A percentile compares a stretch with the other conserved stretches of the same genome.
These are phyloP conservation scores for Microplitis mediator DNA, from an alignment of 1,140 invertebrate genomes.

Conservation along the genomic window DNA sequence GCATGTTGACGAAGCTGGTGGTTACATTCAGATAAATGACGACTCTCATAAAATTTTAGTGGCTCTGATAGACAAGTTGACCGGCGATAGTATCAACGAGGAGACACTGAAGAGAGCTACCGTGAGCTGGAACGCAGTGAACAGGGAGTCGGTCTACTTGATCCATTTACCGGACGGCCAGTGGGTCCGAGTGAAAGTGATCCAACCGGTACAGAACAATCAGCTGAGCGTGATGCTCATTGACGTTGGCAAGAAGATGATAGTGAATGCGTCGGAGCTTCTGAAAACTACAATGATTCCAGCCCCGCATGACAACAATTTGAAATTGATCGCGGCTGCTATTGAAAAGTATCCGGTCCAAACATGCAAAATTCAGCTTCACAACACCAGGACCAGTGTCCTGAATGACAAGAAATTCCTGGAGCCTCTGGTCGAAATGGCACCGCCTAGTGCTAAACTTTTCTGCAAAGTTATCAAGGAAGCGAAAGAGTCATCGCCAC, in stretches of 20 bases:
- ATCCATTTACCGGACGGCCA: constrained; percentile 40
- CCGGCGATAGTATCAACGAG: constrained; percentile 36
- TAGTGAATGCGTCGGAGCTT: constrained; percentile 40
- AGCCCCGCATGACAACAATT: neutral
- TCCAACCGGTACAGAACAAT: constrained; percentile 39
- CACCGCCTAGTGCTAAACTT: constrained; percentile 57
- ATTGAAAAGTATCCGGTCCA: constrained; percentile 55
- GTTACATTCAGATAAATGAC: constrained; percentile 60
- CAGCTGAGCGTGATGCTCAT: constrained; percentile 52
- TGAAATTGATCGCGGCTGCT: constrained; percentile 49
- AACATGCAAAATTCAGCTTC: constrained; percentile 63
- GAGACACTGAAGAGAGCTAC: constrained; percentile 31
- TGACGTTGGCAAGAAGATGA: constrained; percentile 58
- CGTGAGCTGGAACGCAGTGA: constrained; percentile 20
- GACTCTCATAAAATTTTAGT: constrained; percentile 49
- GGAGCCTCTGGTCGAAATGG: constrained; percentile 56
- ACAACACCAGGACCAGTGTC: constrained; percentile 57
- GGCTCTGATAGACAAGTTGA: constrained; percentile 43
- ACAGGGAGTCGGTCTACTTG: constrained; percentile 51
- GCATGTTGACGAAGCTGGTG: constrained; percentile 51
- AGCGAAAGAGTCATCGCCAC: neutral
- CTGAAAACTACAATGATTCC: constrained; percentile 26
- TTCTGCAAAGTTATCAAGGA: constrained; percentile 51
- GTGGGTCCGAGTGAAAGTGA: constrained; percentile 52
- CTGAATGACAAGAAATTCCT: constrained; percentile 54